phyloP scores from a whole-genome alignment of 2,888 invertebrate species.

The Lasioglossum malachurum region DNA sequence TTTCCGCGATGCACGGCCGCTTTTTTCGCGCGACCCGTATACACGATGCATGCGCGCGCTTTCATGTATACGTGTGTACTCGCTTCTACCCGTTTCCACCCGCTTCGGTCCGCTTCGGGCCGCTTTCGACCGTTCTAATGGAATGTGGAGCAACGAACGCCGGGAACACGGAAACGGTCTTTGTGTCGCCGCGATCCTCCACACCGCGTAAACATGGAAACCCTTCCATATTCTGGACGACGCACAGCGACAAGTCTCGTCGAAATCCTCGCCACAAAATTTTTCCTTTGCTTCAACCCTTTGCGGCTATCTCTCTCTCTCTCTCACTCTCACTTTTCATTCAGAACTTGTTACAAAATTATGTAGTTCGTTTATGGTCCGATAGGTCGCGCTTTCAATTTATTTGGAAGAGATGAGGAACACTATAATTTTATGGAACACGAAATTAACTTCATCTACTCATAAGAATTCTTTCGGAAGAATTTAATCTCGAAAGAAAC shows the following conservation, averaged over 20 bases:
- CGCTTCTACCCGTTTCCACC: neutral
- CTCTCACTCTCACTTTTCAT: too few relatives aligned
- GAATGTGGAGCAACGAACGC: slow-evolving; percentile 23
- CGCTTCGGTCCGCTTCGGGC: neutral
- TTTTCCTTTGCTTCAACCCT: too few relatives aligned
- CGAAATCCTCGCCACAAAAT: too few relatives aligned
- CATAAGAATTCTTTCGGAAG: too few relatives aligned
- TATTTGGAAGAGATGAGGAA: too few relatives aligned
- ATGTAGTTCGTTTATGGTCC: too few relatives aligned
- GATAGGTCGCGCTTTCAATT: too few relatives aligned
- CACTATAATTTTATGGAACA: too few relatives aligned
- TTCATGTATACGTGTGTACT: neutral
- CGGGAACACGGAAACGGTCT: neutral
- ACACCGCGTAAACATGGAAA: slow-evolving; percentile 4
- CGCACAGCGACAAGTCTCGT: neutral
- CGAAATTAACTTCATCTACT: too few relatives aligned
- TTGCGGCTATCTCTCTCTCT: too few relatives aligned
- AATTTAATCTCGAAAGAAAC: neutral
- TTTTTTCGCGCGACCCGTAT: slow-evolving; percentile 15
- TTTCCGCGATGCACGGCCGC: neutral
- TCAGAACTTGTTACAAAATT: neutral
- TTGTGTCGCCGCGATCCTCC: neutral
- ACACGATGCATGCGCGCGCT: neutral
- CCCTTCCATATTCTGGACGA: slow-evolving; percentile 1
- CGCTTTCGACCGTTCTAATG: slow-evolving; percentile 23